A percentile compares a stretch with the other conserved stretches of the same genome.
Evolutionary conservation across 2,797 vertebrate genomes (phyloP).

Genomic region (Tenualosa thibaudeaui): DNA sequence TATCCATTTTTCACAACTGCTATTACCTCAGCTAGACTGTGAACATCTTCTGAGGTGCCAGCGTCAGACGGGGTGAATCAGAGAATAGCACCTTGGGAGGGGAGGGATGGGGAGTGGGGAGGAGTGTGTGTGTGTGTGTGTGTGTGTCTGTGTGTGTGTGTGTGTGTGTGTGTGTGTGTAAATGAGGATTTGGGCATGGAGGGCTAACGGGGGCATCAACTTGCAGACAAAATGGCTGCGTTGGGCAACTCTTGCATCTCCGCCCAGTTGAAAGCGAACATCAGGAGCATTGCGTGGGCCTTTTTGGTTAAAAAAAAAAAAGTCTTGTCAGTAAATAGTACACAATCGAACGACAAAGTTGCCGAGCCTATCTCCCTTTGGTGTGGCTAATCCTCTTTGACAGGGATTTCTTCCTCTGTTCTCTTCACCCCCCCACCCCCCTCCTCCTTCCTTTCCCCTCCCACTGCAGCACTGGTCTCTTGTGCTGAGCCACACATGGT

Average conservation of each 20-base stretch:
- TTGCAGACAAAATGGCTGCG: conserved; percentile 52
- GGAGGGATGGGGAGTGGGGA: conserved; percentile 32
- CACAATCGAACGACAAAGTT: conserved; percentile 55
- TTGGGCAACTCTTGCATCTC: conserved; percentile 54
- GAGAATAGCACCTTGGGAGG: conserved; percentile 36
- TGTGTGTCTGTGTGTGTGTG: no score
- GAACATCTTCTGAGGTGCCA: conserved; percentile 49
- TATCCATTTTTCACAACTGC: conserved; percentile 67
- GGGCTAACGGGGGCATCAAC: conserved; percentile 21
- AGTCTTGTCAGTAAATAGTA: conserved; percentile 61
- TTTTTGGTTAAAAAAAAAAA: conserved; percentile 28
- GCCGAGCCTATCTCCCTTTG: conserved; percentile 55
- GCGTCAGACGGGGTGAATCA: conserved; percentile 49
- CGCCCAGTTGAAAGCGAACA: conserved; percentile 49
- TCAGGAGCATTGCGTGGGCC: not conserved
- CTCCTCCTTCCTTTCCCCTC: not conserved
- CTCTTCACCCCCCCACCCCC: not conserved
- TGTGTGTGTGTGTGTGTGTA: no score
- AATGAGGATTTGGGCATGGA: not conserved
- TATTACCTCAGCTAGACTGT: conserved; percentile 63
- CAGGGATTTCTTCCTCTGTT: conserved; percentile 42
- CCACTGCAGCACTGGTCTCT: conserved; percentile 40
- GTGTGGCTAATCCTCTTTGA: conserved; percentile 55
- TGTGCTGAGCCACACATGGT: conserved; percentile 44
- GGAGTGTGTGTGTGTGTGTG: not conserved